Percentiles rank a stretch among this genome's conserved stretches.
phyloP scores from a whole-genome alignment of 2,797 vertebrate genomes.

The Adrianichthys oophorus region DNA sequence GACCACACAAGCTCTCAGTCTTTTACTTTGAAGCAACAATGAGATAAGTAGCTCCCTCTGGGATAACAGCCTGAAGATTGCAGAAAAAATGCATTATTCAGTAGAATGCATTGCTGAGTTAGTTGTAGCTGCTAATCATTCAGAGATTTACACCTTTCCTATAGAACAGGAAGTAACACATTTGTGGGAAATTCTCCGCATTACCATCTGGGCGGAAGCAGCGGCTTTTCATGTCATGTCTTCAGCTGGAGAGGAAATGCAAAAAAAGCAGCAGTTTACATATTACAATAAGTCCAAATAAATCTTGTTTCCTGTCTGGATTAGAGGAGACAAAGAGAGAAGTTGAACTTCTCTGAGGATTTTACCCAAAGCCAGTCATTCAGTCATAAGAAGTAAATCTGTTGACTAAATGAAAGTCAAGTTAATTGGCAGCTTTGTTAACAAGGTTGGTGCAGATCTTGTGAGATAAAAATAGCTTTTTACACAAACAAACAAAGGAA shows the following conservation, averaged over 20 bases:
- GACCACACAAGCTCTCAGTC: neutral
- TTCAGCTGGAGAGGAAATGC: neutral
- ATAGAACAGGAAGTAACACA: conserved; percentile 8
- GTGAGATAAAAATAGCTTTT: neutral
- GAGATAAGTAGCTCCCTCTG: neutral
- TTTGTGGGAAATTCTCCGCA: conserved; percentile 5
- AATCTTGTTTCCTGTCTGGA: conserved; percentile 1
- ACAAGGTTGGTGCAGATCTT: conserved; percentile 8
- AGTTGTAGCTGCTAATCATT: conserved; percentile 1
- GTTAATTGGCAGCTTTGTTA: conserved; percentile 42
- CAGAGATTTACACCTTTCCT: neutral
- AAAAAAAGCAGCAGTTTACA: conserved; percentile 10
- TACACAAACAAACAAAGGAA: too few species aligned
- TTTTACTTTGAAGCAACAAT: neutral
- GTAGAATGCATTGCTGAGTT: neutral
- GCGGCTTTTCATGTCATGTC: neutral
- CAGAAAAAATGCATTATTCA: neutral
- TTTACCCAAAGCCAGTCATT: conserved; percentile 13
- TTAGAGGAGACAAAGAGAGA: too few species aligned
- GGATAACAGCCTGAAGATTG: neutral
- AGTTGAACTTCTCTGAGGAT: neutral
- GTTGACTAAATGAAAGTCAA: conserved; percentile 12
- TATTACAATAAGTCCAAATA: neutral
- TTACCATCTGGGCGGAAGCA: neutral
- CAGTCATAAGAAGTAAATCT: conserved; percentile 13